Evolutionary conservation across 1,140 invertebrate genomes (phyloP).

Genomic region (Tetragonula clypearis): DNA sequence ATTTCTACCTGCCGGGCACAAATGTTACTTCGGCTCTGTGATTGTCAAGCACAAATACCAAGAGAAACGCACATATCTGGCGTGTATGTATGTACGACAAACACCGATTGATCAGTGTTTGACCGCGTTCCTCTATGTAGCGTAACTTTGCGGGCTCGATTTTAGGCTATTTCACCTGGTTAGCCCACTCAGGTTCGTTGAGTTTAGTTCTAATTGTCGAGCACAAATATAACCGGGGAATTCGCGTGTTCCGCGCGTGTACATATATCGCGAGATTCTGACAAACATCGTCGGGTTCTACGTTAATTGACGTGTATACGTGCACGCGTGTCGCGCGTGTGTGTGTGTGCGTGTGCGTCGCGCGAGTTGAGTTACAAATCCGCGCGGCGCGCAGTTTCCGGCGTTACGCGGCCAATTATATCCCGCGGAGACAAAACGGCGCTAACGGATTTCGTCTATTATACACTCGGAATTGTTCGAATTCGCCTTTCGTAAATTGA

Average conservation of each 20-base stretch:
- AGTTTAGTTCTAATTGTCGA: not conserved
- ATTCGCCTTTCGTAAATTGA: not conserved
- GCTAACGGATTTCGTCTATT: not conserved
- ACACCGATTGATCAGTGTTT: conserved; percentile 6
- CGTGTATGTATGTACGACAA: conserved; percentile 3
- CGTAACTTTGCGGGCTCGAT: not conserved
- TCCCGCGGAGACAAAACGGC: not conserved
- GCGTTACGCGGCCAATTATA: not conserved
- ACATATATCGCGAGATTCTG: not conserved
- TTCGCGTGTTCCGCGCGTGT: not conserved
- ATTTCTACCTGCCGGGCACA: not conserved
- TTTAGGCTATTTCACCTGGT: not conserved
- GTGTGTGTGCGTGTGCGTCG: too few species aligned
- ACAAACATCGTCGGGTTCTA: not conserved
- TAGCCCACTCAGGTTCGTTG: not conserved
- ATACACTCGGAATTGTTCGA: too few species aligned
- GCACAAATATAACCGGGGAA: not conserved
- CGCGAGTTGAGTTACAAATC: too few species aligned
- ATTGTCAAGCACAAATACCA: conserved; percentile 29
- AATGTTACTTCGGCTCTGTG: conserved; percentile 4
- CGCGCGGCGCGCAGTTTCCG: not conserved
- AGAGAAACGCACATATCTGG: conserved; percentile 15
- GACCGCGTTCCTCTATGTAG: not conserved
- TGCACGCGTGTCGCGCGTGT: too few species aligned
- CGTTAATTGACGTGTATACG: not conserved